Base-by-base conservation (phyloP, 2,113 vertebrate genomes). In the Melanotaenia duboulayi region DNA sequence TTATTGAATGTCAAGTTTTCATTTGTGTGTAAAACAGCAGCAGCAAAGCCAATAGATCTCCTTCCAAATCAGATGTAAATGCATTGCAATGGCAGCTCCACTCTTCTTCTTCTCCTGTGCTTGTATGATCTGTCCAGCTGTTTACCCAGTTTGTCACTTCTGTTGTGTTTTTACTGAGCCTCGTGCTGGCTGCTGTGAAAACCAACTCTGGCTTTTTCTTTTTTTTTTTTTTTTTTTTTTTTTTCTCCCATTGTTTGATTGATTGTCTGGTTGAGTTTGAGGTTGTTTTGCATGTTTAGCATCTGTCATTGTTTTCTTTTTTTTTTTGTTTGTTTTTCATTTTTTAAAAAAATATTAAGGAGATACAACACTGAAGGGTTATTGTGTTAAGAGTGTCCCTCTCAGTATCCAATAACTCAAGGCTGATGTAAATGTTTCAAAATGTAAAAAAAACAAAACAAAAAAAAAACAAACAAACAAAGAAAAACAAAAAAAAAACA, bases 1-100 rank as follows among this genome's bases (percentile, higher is more conserved):
- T 87, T 84, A 58, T 81, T 86, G 81, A 90, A 90, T 90, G 89
- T 91, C 71, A 19, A 80, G 60, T 90, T 88, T 81, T 85, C 46
- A 69, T 73, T 62, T 74, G n/a, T 85, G 56, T 72, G 66, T 83
- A 72, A 85, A 89, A 80, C 80, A 86, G 83, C 91, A 92, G 84
- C 86, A 88, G 86, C 73, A 80, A 92, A 90, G 89, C 86, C 88
- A 91, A 91, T 82, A 81, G 83, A 88, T 89, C 66, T 90, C 69
- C 82, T 90, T 86, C 73, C 84, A 90, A 90, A 90, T 89, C 71
- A 86, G 80, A 87, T 81, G 83, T 89, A 83, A 35, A 72, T 61
- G 81, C 82, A 79, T 90, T 77, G 84, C 85, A 78, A 92, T 85
- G 92, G 91, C 90, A 93, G 93, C 91, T 93, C 82, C 84, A 74